Conservation (phyloP, 2,888 invertebrate species). For the Graphium colonna region DNA sequence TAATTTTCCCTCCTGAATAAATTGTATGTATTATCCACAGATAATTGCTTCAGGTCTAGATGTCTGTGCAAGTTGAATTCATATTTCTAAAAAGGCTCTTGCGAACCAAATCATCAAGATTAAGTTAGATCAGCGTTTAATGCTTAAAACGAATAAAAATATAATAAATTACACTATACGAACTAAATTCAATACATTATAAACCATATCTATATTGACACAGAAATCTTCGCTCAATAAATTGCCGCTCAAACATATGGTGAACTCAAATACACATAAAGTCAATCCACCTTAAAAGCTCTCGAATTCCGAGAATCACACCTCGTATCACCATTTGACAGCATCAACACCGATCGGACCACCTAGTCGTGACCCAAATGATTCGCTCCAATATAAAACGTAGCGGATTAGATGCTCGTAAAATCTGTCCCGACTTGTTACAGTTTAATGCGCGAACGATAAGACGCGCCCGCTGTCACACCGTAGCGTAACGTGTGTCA, state of each 20-base stretch:
- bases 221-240: background rate
- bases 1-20: too few species aligned
- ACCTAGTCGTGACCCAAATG: conserved; percentile 36
- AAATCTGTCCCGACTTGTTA: conserved; percentile 45
- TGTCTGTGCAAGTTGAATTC: too few species aligned
- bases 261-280: background rate
- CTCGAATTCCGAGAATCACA: conserved; percentile 13
- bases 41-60: too few species aligned
- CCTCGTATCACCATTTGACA: background rate
- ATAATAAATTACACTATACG: too few species aligned
- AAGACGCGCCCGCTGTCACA: conserved; percentile 37
- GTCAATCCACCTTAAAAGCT: background rate
- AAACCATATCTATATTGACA: too few species aligned
- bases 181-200: too few species aligned
- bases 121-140: too few species aligned
- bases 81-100: too few species aligned
- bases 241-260: background rate
- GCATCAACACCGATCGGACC: conserved; percentile 28
- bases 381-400: conserved; percentile 32
- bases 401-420: conserved; percentile 54
- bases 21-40: too few species aligned
- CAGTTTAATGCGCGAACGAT: conserved; percentile 27
- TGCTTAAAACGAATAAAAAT: too few species aligned
- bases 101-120: too few species aligned
- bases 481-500: conserved; percentile 33